These are phyloP conservation scores for Ranitomeya imitator DNA, from an alignment of 2,113 vertebrate species.

Conservation along the genomic window DNA sequence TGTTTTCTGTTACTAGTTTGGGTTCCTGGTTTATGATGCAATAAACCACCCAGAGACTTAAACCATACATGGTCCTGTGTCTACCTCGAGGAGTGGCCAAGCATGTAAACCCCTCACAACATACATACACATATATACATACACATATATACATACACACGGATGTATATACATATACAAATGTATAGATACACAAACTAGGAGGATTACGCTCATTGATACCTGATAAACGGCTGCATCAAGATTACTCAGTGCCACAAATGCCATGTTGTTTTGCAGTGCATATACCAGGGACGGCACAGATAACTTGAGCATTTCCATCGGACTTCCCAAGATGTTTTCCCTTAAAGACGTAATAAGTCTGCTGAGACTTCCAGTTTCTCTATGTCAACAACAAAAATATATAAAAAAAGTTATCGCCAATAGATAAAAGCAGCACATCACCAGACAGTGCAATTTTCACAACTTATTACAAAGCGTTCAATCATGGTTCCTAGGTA, in stretches of 20 bases:
- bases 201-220: neutral
- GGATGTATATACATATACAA: neutral
- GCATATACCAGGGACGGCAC: slow-evolving; percentile 93
- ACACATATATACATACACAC: too few relatives aligned
- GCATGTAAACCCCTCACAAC: too few relatives aligned
- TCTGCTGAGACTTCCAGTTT: slow-evolving; percentile 79
- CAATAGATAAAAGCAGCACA: neutral
- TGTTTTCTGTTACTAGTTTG: too few relatives aligned
- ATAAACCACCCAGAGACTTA: too few relatives aligned
- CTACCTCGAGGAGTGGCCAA: too few relatives aligned
- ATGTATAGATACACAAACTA: neutral
- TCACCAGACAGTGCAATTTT: too few relatives aligned
- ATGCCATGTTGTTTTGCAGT: slow-evolving; percentile 97
- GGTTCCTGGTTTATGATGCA: too few relatives aligned
- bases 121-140: too few relatives aligned
- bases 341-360: slow-evolving; percentile 77
- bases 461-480: too few relatives aligned
- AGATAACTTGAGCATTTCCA: slow-evolving; percentile 88
- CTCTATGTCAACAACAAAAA: slow-evolving; percentile 71
- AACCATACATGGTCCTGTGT: too few relatives aligned
- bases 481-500: too few relatives aligned
- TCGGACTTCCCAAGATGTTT: slow-evolving; percentile 82
- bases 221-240: slow-evolving; percentile 98
- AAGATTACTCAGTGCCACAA: slow-evolving; percentile 92
- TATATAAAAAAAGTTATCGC: neutral